A percentile compares a stretch with the other conserved stretches of the same genome.
These are phyloP conservation scores for Holothuria scabra DNA, from an alignment of 53 echinoderm and acorn worm genomes.

Conservation along the genomic window DNA sequence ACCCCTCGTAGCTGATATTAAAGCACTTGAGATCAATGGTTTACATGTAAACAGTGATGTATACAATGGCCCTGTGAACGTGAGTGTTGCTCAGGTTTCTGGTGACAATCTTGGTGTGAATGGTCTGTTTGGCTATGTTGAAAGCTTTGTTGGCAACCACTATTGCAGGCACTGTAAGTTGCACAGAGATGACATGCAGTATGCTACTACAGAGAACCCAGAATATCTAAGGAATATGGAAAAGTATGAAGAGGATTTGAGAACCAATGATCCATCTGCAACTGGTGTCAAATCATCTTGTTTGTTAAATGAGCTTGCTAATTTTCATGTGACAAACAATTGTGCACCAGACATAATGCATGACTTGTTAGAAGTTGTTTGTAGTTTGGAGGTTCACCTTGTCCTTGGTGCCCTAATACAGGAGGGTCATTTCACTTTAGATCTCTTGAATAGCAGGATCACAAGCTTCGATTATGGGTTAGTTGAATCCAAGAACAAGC, in stretches of 20 bases:
- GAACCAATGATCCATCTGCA: not conserved
- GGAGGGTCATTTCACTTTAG: slow-evolving; percentile 51
- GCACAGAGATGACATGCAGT: slow-evolving; percentile 49
- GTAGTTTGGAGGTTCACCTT: slow-evolving; percentile 56
- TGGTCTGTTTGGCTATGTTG: slow-evolving; percentile 40
- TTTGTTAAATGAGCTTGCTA: slow-evolving; percentile 34
- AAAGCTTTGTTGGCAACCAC: slow-evolving; percentile 60
- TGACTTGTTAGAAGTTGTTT: slow-evolving; percentile 65
- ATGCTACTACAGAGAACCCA: not conserved
- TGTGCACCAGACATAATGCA: slow-evolving; percentile 69
- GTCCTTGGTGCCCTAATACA: slow-evolving; percentile 51
- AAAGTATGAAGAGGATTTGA: slow-evolving; percentile 44
- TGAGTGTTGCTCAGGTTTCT: slow-evolving; percentile 36
- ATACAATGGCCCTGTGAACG: slow-evolving; percentile 46
- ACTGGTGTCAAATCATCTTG: slow-evolving; percentile 53
- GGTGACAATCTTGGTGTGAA: slow-evolving; percentile 58
- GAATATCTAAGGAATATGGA: not conserved
- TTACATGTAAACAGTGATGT: slow-evolving; percentile 39
- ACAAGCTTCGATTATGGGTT: slow-evolving; percentile 67
- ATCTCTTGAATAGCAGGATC: slow-evolving; percentile 48
- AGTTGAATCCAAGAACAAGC: slow-evolving; percentile 53
- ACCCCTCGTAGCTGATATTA: slow-evolving; percentile 59
- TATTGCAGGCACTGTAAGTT: slow-evolving; percentile 56
- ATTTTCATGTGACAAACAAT: slow-evolving; percentile 57
- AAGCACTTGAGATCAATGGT: slow-evolving; percentile 43